Base-by-base conservation (phyloP, 2,113 vertebrate genomes). In the Rallus limicola region DNA sequence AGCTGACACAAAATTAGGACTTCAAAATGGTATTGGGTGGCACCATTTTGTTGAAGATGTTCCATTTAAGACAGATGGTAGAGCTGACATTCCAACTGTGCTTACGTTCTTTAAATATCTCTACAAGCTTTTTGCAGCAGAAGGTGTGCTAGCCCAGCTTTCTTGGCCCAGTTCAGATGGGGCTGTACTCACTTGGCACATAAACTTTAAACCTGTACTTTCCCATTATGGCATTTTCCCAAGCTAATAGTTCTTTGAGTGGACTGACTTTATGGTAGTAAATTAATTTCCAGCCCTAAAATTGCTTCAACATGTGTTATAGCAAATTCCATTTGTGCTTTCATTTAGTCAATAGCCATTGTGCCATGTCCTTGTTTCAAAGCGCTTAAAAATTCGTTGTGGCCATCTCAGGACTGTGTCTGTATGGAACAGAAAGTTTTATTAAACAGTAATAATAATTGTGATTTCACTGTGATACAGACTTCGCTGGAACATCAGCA, bases 11-110 rank as follows among this genome's bases (percentile, higher is more conserved):
- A 77, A 93, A 84, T 56, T 52, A 64, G 34, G 31, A 16, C 29
- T 90, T 89, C 24, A 48, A 50, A 91, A 77, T 83, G 20, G 34
- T 64, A 34, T 87, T 88, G 38, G 53, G 70, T 52, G 18, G 74
- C 31, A 65, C 31, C 58, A 65, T 76, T 34, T 71, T 94, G 59
- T 42, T 87, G 59, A 89, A 70, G 82, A 69, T 68, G 31, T 63
- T 85, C 38, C 44, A 33, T 82, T 94, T 90, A 80, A 91, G 76
- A 94, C 93, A 90, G 92, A 81, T 92, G 95, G 88, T 68, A 58
- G 58, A 92, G 75, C 38, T 94, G 86, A 82, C 4, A 0, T 93
- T 93, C 69, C 72, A 75, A 92, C 42, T 90, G 56, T 84, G 72
- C 72, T 88, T 88, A n/a, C 3, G 3, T 56, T 88, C 88, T 92